These are phyloP conservation scores for Hassar affinis DNA, from an alignment of 2,113 vertebrate genomes.

Conservation along the genomic window DNA sequence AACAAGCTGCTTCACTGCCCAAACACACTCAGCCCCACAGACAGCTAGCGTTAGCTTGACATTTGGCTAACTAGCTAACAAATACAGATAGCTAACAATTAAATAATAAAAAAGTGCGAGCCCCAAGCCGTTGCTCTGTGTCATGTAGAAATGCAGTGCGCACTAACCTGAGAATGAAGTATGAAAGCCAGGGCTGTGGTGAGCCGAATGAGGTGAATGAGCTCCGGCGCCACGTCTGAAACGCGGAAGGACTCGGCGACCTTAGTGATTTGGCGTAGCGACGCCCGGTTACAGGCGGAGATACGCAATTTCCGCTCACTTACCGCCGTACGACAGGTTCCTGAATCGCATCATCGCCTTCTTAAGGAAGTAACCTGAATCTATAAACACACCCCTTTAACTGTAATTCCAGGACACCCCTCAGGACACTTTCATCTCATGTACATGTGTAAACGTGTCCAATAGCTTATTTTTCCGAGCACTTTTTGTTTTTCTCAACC, in stretches of 20 bases:
- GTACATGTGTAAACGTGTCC: not conserved
- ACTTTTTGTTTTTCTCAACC: too few relatives aligned
- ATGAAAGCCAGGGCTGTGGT: not conserved
- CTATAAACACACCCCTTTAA: not conserved
- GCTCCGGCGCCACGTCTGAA: constrained; percentile 50
- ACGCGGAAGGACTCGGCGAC: constrained; percentile 4
- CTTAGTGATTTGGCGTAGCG: constrained; percentile 23
- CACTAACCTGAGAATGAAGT: constrained; percentile 9
- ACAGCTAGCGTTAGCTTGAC: constrained; percentile 13
- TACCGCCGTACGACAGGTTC: not conserved
- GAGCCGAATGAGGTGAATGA: constrained; percentile 4
- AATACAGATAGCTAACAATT: not conserved
- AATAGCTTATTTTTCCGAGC: too few relatives aligned
- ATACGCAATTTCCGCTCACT: not conserved
- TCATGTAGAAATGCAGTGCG: not conserved
- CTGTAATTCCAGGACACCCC: not conserved
- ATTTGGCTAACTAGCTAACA: not conserved
- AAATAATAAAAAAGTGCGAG: not conserved
- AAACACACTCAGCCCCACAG: not conserved
- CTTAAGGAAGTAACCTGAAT: not conserved
- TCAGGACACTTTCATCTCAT: not conserved
- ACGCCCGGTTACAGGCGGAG: not conserved
- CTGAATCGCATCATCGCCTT: constrained; percentile 21
- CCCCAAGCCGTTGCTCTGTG: not conserved
- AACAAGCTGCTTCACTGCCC: not conserved